phyloP scores from a whole-genome alignment of 2,888 invertebrate species.

The Morpho helenor region DNA sequence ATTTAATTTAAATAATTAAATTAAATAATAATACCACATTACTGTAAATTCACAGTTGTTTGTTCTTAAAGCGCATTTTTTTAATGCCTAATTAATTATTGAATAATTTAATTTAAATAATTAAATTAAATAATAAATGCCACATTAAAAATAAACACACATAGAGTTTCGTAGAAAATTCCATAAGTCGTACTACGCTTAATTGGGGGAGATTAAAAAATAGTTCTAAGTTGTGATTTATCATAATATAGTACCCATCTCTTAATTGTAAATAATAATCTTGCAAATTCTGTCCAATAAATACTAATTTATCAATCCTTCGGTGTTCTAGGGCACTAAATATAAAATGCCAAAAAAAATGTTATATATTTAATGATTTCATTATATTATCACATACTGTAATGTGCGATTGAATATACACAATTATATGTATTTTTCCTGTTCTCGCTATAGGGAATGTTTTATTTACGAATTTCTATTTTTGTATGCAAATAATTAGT shows the following conservation, averaged over 20 bases:
- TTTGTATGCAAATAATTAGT: conserved; percentile 29
- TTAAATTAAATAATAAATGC: too few relatives aligned
- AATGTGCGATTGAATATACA: conserved; percentile 10
- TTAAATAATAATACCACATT: too few relatives aligned
- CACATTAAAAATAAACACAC: too few relatives aligned
- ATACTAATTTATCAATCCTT: conserved; percentile 1
- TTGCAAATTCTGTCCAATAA: conserved; percentile 15
- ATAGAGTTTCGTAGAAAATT: too few relatives aligned
- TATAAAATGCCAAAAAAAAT: not conserved
- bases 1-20: too few relatives aligned
- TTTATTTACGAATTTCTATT: conserved; percentile 31
- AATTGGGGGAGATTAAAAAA: too few relatives aligned
- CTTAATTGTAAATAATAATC: conserved; percentile 3
- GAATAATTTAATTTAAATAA: too few relatives aligned
- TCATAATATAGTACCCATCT: not conserved
- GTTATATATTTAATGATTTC: conserved; percentile 1
- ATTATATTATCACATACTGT: not conserved
- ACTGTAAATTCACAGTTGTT: too few relatives aligned
- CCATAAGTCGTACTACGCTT: too few relatives aligned
- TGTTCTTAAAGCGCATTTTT: too few relatives aligned
- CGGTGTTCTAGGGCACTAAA: not conserved
- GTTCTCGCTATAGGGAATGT: conserved; percentile 7
- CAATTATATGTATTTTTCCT: conserved; percentile 10
- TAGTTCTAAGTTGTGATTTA: too few relatives aligned
- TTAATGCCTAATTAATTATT: too few relatives aligned